Percentiles rank a stretch among this genome's conserved stretches.
These are phyloP conservation scores for Picathartes gymnocephalus DNA, from an alignment of 2,113 vertebrate species.

Conservation along the genomic window DNA sequence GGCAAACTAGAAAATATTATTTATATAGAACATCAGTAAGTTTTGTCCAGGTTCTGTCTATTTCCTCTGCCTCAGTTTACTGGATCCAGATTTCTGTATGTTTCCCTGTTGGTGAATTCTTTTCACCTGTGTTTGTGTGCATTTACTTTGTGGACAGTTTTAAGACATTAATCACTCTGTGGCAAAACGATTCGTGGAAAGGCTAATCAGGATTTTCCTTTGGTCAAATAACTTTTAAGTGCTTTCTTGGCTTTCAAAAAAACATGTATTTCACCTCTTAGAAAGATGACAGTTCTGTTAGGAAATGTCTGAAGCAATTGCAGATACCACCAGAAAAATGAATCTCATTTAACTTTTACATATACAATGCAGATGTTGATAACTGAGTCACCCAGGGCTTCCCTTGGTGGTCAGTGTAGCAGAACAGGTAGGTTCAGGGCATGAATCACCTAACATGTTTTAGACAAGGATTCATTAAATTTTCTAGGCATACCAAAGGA, in stretches of 20 bases:
- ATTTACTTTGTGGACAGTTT: background rate
- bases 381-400: background rate
- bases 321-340: background rate
- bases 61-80: background rate
- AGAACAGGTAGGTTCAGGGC: background rate
- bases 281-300: background rate
- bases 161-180: background rate
- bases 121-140: background rate
- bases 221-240: background rate
- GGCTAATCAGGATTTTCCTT: background rate
- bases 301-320: background rate
- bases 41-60: background rate
- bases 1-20: background rate
- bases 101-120: background rate
- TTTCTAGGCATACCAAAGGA: background rate
- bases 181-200: background rate
- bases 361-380: background rate
- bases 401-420: slow-evolving; percentile 7
- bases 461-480: slow-evolving; percentile 12
- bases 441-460: slow-evolving; percentile 25
- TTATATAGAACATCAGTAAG: background rate
- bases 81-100: background rate
- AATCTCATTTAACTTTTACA: background rate
- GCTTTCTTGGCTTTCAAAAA: background rate
- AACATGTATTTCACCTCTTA: background rate